Base-by-base conservation (phyloP, 1,140 invertebrate genomes). In the Charaxes varanes region DNA sequence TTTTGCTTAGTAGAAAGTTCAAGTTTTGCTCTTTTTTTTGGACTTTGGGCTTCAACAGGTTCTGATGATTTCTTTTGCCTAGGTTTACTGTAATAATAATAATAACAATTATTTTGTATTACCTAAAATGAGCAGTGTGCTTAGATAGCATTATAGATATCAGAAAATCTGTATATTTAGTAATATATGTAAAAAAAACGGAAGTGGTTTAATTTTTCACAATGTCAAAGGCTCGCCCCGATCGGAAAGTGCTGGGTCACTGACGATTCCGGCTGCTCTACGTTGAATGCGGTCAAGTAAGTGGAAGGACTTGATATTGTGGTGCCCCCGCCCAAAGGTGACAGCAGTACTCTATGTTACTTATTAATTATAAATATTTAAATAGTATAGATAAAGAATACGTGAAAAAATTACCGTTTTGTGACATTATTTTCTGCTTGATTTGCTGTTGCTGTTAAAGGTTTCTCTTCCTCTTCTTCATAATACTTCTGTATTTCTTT, bases 401-500 rank as follows among this genome's bases (percentile, higher is more conserved):
- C n/a, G n/a, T n/a, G n/a, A n/a, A 32, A 24, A 12, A 14, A 8
- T 30, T 57, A 77, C 73, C 70, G 62, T 50, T 57, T 62, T 12
- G 61, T 67, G 6, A 66, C 34, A 21, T 44, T 43, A 4, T 8
- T 21, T 37, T 7, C 13, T 8, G 8, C 6, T 10, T 6, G 7
- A 14, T 19, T 13, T 13, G 19, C 7, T 18, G 26, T 13, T 4
- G 7, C 4, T n/a, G 19, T 22, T 14, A 27, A 4, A 40, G 36
- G 1, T 12, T 34, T 30, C 24, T 22, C 11, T 2, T 26, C 30
- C 12, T 70, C 63, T 22, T 53, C 40, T 15, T 72, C 56, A 6
- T 73, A 57, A 6, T 30, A 52, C 23, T 64, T 52, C 50, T 74
- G 62, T 35, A 81, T 81, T 41, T 78, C 65, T 37, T 69, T 57